Evolutionary conservation across 2,888 invertebrate genomes (phyloP).

Genomic region (Tenthredo mesomela): DNA sequence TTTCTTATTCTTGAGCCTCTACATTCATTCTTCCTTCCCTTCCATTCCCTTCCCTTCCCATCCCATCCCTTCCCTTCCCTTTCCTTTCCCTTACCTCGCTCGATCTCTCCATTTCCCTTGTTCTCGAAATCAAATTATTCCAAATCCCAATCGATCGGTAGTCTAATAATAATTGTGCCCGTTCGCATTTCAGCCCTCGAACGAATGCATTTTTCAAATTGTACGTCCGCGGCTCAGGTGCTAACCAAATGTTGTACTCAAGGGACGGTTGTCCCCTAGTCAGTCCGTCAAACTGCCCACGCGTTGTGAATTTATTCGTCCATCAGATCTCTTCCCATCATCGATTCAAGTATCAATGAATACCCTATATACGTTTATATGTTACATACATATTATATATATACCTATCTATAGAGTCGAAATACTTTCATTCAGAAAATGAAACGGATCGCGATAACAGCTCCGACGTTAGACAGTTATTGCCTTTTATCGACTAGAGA

Average conservation of each 20-base stretch:
- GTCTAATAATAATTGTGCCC: neutral
- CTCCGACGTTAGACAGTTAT: constrained; percentile 32
- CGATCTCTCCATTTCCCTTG: neutral
- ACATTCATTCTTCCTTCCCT: constrained; percentile 1
- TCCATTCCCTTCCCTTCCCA: neutral
- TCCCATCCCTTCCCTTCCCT: neutral
- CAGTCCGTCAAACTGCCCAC: constrained; percentile 24
- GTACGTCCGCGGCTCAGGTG: constrained; percentile 24
- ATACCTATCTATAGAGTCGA: neutral
- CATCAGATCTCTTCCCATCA: neutral
- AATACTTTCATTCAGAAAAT: constrained; percentile 1
- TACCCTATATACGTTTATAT: neutral
- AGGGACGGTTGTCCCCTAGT: neutral
- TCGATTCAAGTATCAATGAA: constrained; percentile 31
- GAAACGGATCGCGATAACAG: constrained; percentile 17
- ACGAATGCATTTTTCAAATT: constrained; percentile 30
- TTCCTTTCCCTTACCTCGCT: neutral
- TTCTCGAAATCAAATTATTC: constrained; percentile 14
- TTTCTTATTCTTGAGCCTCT: constrained; percentile 34
- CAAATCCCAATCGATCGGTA: neutral
- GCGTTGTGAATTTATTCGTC: constrained; percentile 6
- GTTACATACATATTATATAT: too few species aligned
- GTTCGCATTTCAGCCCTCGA: constrained; percentile 4
- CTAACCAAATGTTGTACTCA: constrained; percentile 34
- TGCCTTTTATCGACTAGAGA: constrained; percentile 40